These are phyloP conservation scores for Coregonus suidteri DNA, from an alignment of 2,797 vertebrate species.

Conservation along the genomic window DNA sequence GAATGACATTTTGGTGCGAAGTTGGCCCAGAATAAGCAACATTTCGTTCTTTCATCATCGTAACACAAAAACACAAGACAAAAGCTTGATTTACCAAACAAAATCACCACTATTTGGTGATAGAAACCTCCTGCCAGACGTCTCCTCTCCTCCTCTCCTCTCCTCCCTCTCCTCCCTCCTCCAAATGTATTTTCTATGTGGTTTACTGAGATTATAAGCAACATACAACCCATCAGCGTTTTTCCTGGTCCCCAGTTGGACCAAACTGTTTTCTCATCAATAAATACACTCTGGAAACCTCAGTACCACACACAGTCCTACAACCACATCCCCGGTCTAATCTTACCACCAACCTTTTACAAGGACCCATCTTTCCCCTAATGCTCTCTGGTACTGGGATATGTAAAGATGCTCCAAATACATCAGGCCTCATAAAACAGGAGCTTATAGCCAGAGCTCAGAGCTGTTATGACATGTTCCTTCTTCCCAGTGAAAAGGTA, in stretches of 20 bases:
- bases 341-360: not conserved
- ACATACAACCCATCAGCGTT: not conserved
- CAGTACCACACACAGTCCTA: not conserved
- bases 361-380: not conserved
- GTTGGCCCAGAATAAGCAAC: not conserved
- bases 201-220: not conserved
- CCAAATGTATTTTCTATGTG: not conserved
- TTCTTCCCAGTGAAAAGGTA: not conserved
- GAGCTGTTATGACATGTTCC: not conserved
- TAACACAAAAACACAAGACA: not conserved
- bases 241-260: not conserved
- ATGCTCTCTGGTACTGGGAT: not conserved
- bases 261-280: slow-evolving; percentile 4
- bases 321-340: not conserved
- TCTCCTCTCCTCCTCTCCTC: not conserved
- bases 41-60: not conserved
- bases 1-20: not conserved
- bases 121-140: not conserved
- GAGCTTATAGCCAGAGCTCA: not conserved
- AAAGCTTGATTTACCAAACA: not conserved
- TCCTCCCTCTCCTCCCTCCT: not conserved
- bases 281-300: not conserved
- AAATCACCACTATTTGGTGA: not conserved
- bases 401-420: not conserved
- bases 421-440: not conserved